These are phyloP conservation scores for Albula glossodonta DNA, from an alignment of 2,113 vertebrate genomes.

Conservation along the genomic window DNA sequence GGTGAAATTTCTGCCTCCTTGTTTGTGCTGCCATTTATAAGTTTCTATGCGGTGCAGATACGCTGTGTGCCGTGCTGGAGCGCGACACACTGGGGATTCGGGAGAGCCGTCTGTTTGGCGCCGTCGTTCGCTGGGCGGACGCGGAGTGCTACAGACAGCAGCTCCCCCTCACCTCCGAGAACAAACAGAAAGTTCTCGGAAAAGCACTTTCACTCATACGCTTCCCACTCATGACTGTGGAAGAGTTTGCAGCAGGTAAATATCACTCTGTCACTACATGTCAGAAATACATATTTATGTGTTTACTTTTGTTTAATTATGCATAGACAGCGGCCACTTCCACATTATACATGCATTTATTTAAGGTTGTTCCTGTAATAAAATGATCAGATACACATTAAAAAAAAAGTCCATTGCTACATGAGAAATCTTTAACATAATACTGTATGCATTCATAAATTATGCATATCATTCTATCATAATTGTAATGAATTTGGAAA, in stretches of 20 bases:
- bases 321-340: background rate
- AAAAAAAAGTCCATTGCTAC: background rate
- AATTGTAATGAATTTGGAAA: slow-evolving; percentile 1
- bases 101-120: slow-evolving; percentile 89
- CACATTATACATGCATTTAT: background rate
- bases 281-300: background rate
- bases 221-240: slow-evolving; percentile 92
- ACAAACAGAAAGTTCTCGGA: slow-evolving; percentile 91
- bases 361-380: too few species aligned
- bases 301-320: slow-evolving; percentile 11
- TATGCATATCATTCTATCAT: background rate
- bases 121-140: slow-evolving; percentile 91
- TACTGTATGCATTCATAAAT: background rate
- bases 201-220: slow-evolving; percentile 90
- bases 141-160: slow-evolving; percentile 93
- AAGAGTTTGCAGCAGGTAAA: slow-evolving; percentile 91
- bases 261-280: background rate
- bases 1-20: background rate
- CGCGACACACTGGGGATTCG: slow-evolving; percentile 92
- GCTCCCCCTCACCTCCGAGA: slow-evolving; percentile 80
- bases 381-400: too few species aligned
- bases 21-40: slow-evolving; percentile 2
- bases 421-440: background rate
- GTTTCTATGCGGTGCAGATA: slow-evolving; percentile 72
- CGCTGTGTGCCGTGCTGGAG: slow-evolving; percentile 86